phyloP scores from a whole-genome alignment of 2,113 vertebrate genomes.

The Gopherus flavomarginatus region DNA sequence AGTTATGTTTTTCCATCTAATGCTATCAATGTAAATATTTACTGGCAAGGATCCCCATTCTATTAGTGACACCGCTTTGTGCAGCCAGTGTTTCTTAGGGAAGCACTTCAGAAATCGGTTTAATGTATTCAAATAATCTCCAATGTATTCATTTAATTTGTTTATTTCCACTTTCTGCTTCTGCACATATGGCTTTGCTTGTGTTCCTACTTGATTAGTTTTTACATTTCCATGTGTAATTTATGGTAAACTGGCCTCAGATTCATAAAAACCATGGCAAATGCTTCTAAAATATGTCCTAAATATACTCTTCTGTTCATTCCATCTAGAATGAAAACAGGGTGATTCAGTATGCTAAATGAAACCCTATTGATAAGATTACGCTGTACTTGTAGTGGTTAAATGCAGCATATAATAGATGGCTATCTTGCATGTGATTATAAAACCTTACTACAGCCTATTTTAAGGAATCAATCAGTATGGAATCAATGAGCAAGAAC shows the following conservation, averaged over 20 bases:
- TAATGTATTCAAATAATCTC: slow-evolving; percentile 50
- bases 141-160: slow-evolving; percentile 46
- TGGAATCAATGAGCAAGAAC: not conserved
- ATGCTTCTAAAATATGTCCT: slow-evolving; percentile 21
- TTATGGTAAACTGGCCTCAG: slow-evolving; percentile 58
- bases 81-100: slow-evolving; percentile 31
- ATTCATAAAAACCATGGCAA: slow-evolving; percentile 16
- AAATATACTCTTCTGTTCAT: slow-evolving; percentile 9
- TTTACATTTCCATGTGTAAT: slow-evolving; percentile 69
- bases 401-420: not conserved
- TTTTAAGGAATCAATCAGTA: slow-evolving; percentile 22
- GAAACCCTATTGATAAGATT: slow-evolving; percentile 41
- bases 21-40: slow-evolving; percentile 59
- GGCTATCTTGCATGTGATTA: slow-evolving; percentile 15
- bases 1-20: slow-evolving; percentile 52
- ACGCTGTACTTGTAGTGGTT: not conserved
- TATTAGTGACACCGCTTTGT: slow-evolving; percentile 12
- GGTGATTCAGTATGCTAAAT: slow-evolving; percentile 34
- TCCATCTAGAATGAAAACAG: slow-evolving; percentile 17
- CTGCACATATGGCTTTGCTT: slow-evolving; percentile 61
- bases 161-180: slow-evolving; percentile 8
- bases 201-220: slow-evolving; percentile 59
- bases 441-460: slow-evolving; percentile 13
- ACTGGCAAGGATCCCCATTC: slow-evolving; percentile 42
- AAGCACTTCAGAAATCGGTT: slow-evolving; percentile 58